Evolutionary conservation across 2,113 vertebrate species (phyloP).

Genomic region (Poeciliopsis occidentalis): DNA sequence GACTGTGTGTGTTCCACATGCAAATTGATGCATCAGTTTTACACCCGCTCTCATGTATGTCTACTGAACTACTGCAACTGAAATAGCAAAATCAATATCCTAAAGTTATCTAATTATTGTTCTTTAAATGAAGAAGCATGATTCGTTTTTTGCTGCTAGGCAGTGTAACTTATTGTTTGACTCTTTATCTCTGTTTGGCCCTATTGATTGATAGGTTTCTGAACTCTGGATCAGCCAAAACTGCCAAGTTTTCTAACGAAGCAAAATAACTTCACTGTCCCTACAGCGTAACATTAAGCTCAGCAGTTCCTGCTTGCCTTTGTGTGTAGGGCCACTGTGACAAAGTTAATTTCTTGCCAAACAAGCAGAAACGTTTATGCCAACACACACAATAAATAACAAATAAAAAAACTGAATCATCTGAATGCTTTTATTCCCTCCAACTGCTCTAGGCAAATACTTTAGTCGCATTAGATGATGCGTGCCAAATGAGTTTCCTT

Average conservation of each 20-base stretch:
- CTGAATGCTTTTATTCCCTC: conserved; percentile 26
- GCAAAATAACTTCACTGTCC: conserved; percentile 75
- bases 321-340: conserved; percentile 61
- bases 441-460: conserved; percentile 36
- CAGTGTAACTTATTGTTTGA: not conserved
- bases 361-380: conserved; percentile 65
- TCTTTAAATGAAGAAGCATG: not conserved
- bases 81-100: not conserved
- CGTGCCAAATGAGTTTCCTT: conserved; percentile 44
- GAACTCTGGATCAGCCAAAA: conserved; percentile 64
- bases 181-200: conserved; percentile 57
- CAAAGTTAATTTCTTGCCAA: conserved; percentile 76
- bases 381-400: conserved; percentile 61
- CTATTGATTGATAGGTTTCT: conserved; percentile 69
- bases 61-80: not conserved
- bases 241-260: conserved; percentile 75
- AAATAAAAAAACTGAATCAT: conserved; percentile 27
- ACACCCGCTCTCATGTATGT: not conserved
- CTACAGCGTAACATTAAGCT: conserved; percentile 65
- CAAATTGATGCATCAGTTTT: not conserved
- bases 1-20: not conserved
- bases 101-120: not conserved
- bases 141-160: not conserved
- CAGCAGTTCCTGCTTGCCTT: conserved; percentile 65
- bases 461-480: conserved; percentile 36